Conservation (phyloP, 1,140 invertebrate genomes). For the Drosophila saltans region DNA sequence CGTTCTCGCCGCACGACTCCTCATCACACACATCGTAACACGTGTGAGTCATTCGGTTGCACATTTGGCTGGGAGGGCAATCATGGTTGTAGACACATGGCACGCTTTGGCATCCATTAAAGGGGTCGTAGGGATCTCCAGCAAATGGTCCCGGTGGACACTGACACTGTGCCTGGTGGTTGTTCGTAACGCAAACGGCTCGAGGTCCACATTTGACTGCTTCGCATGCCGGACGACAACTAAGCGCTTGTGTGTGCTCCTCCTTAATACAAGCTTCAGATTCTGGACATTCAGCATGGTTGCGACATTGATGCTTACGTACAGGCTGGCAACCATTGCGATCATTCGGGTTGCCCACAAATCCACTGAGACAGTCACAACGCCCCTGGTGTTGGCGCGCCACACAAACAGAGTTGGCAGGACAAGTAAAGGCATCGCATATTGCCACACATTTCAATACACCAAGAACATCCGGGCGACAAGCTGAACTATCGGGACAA, state of each 20-base stretch:
- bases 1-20: conserved; percentile 92
- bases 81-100: conserved; percentile 94
- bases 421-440: conserved; percentile 92
- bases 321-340: conserved; percentile 91
- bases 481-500: conserved; percentile 88
- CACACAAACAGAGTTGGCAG: conserved; percentile 91
- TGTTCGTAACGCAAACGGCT: conserved; percentile 93
- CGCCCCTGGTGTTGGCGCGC: conserved; percentile 89
- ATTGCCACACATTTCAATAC: conserved; percentile 91
- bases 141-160: conserved; percentile 93
- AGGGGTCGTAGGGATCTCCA: conserved; percentile 91
- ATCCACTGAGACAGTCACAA: conserved; percentile 92
- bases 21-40: conserved; percentile 92
- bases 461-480: conserved; percentile 91
- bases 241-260: conserved; percentile 82
- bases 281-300: conserved; percentile 92
- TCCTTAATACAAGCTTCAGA: conserved; percentile 88
- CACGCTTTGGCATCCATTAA: conserved; percentile 89
- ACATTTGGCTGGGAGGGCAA: conserved; percentile 90
- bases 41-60: conserved; percentile 91
- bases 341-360: conserved; percentile 94
- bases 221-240: conserved; percentile 91
- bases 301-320: conserved; percentile 89
- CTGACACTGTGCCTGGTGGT: conserved; percentile 94
- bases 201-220: conserved; percentile 91